Evolutionary conservation across 2,888 invertebrate genomes (phyloP).

Genomic region (Lasioglossum malachurum): DNA sequence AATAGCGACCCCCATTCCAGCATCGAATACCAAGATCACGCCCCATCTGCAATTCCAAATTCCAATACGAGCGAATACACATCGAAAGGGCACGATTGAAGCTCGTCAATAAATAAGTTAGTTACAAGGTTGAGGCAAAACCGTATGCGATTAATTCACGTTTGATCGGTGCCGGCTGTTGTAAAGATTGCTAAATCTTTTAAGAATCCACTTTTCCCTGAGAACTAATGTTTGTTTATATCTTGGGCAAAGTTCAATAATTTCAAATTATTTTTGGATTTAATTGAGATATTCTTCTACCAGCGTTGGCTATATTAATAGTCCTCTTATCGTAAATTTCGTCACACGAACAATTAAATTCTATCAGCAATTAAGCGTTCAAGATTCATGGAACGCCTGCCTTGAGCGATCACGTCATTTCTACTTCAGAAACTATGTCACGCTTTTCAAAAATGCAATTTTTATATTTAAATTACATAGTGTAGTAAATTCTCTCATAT

Average conservation of each 20-base stretch:
- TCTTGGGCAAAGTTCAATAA: background rate
- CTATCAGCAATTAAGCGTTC: background rate
- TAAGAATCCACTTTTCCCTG: background rate
- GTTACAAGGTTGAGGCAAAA: background rate
- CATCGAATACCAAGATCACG: background rate
- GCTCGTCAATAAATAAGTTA: background rate
- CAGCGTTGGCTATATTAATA: constrained; percentile 8
- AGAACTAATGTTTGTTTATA: background rate
- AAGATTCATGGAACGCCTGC: background rate
- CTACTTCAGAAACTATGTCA: background rate
- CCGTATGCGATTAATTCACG: background rate
- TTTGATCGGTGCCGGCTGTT: background rate
- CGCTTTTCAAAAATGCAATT: background rate
- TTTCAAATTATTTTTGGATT: background rate
- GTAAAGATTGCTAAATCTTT: background rate
- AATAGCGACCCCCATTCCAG: background rate
- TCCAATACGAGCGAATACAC: background rate
- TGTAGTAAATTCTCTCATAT: background rate
- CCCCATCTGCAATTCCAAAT: background rate
- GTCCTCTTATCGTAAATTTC: constrained; percentile 28
- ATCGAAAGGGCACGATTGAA: background rate
- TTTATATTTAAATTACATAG: background rate
- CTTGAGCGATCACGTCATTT: background rate
- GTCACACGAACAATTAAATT: constrained; percentile 22
- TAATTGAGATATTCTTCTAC: background rate